These are phyloP conservation scores for Stomorhina lunata DNA, from an alignment of 2,888 invertebrate species.

Conservation along the genomic window DNA sequence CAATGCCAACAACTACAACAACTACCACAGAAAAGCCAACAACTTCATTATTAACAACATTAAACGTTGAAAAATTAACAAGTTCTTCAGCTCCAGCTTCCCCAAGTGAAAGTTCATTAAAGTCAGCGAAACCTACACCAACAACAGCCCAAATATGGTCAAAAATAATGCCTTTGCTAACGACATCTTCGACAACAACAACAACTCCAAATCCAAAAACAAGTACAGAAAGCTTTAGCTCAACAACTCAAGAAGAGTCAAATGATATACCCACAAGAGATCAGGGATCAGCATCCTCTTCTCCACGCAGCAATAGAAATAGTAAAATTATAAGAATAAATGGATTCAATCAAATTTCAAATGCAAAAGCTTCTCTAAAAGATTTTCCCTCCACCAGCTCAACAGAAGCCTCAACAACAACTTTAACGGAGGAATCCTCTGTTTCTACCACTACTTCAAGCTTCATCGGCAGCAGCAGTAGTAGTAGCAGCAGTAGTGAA, in stretches of 20 bases:
- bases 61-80: conserved; percentile 14
- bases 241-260: background rate
- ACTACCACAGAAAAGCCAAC: conserved; percentile 32
- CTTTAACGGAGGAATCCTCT: conserved; percentile 58
- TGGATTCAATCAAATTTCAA: conserved; percentile 50
- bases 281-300: background rate
- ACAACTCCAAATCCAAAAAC: conserved; percentile 18
- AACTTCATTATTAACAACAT: background rate
- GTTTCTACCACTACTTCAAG: conserved; percentile 40
- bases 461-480: too few relatives aligned
- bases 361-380: conserved; percentile 48
- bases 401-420: conserved; percentile 55
- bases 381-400: conserved; percentile 32
- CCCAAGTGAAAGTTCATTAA: conserved; percentile 53
- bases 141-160: conserved; percentile 69
- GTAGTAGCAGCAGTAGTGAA: background rate
- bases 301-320: conserved; percentile 72
- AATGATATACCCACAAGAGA: background rate
- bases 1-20: conserved; percentile 56
- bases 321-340: conserved; percentile 74
- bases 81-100: conserved; percentile 7
- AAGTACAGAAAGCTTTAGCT: background rate
- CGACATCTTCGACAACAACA: conserved; percentile 59
- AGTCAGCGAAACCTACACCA: background rate
- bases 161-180: conserved; percentile 70